A percentile compares a stretch with the other conserved stretches of the same genome.
These are phyloP conservation scores for Cyclina sinensis DNA, from an alignment of 1,140 invertebrate species.

Conservation along the genomic window DNA sequence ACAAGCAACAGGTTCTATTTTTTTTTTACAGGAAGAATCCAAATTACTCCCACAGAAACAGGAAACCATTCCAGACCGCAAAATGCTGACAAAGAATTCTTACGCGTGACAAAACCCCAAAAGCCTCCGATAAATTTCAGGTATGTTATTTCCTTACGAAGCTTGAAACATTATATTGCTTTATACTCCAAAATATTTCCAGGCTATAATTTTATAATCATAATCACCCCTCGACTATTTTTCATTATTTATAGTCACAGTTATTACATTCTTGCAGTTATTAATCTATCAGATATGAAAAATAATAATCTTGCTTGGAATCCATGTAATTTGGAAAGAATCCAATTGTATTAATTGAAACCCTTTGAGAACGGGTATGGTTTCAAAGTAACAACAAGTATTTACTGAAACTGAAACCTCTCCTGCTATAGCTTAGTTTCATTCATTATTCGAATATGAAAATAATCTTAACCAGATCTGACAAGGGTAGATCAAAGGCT, in stretches of 20 bases:
- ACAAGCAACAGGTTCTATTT: no score
- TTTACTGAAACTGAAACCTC: neutral
- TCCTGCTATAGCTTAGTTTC: neutral
- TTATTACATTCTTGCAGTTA: constrained; percentile 1
- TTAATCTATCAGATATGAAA: constrained; percentile 27
- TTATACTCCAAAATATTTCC: constrained; percentile 15
- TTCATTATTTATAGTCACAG: constrained; percentile 1
- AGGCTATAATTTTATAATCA: neutral
- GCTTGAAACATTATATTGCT: neutral
- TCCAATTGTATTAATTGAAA: constrained; percentile 9
- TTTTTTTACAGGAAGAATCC: no score
- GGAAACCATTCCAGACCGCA: no score
- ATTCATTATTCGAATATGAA: neutral
- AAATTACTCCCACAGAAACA: no score
- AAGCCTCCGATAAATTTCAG: neutral
- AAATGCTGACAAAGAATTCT: no score
- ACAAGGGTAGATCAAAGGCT: neutral
- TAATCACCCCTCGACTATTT: neutral
- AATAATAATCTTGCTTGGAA: constrained; percentile 28
- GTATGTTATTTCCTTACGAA: constrained; percentile 4
- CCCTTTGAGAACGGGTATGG: neutral
- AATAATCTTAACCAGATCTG: constrained; percentile 16
- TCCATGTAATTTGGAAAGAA: constrained; percentile 25
- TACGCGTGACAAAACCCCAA: neutral
- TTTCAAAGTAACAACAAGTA: constrained; percentile 4